phyloP scores from a whole-genome alignment of 2,888 invertebrate species.

The Chrysodeixis includens region DNA sequence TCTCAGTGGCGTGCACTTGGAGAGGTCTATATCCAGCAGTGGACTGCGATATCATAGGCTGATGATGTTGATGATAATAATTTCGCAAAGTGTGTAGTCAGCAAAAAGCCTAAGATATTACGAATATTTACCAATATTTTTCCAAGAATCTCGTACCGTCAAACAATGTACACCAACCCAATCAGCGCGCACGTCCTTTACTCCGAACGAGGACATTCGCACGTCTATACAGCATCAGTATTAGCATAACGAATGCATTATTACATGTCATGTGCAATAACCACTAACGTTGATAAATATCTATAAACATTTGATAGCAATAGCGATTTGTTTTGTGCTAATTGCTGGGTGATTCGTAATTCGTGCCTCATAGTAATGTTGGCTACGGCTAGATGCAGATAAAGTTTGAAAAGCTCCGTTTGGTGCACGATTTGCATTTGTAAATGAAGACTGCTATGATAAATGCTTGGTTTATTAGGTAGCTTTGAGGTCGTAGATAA shows the following conservation, averaged over 20 bases:
- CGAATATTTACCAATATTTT: no score
- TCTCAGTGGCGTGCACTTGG: no score
- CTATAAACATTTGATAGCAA: slow-evolving; percentile 53
- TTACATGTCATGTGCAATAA: slow-evolving; percentile 70
- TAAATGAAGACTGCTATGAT: slow-evolving; percentile 6
- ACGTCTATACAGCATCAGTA: slow-evolving; percentile 61
- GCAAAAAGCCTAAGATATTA: no score
- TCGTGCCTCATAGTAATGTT: slow-evolving; percentile 49
- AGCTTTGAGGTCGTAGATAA: not conserved
- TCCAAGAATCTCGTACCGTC: slow-evolving; percentile 28
- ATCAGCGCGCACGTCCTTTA: slow-evolving; percentile 65
- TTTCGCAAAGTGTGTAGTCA: no score
- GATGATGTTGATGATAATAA: no score
- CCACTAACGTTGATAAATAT: slow-evolving; percentile 52
- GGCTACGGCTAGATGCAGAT: slow-evolving; percentile 43
- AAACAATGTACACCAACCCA: slow-evolving; percentile 43
- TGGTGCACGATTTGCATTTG: slow-evolving; percentile 44
- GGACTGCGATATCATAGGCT: no score
- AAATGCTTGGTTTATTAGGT: not conserved
- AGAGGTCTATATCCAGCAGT: no score
- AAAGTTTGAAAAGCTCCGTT: slow-evolving; percentile 16
- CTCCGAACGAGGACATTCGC: slow-evolving; percentile 75
- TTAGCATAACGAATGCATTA: slow-evolving; percentile 77
- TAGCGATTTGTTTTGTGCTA: slow-evolving; percentile 54
- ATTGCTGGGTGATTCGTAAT: slow-evolving; percentile 55